These are phyloP conservation scores for Micrasema longulum DNA, from an alignment of 1,140 invertebrate species.

Conservation along the genomic window DNA sequence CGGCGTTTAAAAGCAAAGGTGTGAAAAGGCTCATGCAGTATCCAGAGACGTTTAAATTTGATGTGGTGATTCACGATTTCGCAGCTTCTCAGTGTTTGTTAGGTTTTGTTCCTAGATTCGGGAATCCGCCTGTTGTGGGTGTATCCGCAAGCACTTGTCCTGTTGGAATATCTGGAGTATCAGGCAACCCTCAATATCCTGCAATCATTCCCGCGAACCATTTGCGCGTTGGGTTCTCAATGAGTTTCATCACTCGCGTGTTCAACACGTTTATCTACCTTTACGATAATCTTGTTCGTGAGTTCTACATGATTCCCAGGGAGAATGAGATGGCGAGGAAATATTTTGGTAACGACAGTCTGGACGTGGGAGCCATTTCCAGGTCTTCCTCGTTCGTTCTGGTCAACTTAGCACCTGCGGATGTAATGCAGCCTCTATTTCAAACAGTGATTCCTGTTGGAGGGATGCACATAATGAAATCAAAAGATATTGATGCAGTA, in stretches of 20 bases:
- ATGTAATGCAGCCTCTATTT: slow-evolving; percentile 50
- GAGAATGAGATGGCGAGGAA: slow-evolving; percentile 42
- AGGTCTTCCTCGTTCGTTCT: slow-evolving; percentile 45
- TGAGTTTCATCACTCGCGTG: slow-evolving; percentile 57
- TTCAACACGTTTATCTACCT: slow-evolving; percentile 56
- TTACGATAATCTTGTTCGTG: slow-evolving; percentile 45
- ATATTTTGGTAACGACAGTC: slow-evolving; percentile 37
- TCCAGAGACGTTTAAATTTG: slow-evolving; percentile 54
- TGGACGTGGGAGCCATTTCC: slow-evolving; percentile 44
- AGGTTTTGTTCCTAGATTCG: slow-evolving; percentile 49
- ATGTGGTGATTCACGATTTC: slow-evolving; percentile 56
- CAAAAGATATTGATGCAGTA: slow-evolving; percentile 53
- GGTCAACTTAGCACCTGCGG: slow-evolving; percentile 46
- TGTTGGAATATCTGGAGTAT: slow-evolving; percentile 45
- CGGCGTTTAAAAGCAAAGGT: slow-evolving; percentile 45
- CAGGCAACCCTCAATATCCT: slow-evolving; percentile 49
- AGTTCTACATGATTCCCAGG: slow-evolving; percentile 41
- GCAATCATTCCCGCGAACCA: slow-evolving; percentile 45
- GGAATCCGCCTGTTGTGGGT: slow-evolving; percentile 50
- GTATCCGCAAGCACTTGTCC: slow-evolving; percentile 48
- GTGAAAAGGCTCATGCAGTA: slow-evolving; percentile 45
- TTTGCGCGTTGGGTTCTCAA: slow-evolving; percentile 45
- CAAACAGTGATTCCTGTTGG: slow-evolving; percentile 69
- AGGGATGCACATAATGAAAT: slow-evolving; percentile 65
- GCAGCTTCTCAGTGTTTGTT: slow-evolving; percentile 53